These are phyloP conservation scores for Oncorhynchus gorbuscha DNA, from an alignment of 2,113 vertebrate species.

Conservation along the genomic window DNA sequence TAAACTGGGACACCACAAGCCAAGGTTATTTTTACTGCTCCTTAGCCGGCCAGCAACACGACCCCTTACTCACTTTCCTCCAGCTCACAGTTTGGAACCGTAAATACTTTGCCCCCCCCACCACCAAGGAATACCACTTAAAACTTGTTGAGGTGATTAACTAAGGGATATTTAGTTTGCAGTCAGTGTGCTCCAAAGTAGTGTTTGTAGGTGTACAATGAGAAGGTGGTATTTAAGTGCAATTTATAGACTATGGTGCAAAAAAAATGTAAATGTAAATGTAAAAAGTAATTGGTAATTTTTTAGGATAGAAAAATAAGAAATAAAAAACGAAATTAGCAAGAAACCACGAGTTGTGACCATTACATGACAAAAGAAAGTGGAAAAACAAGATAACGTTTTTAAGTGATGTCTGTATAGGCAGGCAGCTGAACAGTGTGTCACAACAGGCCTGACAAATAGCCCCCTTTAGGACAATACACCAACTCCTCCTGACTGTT, in stretches of 20 bases:
- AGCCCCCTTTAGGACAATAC: background rate
- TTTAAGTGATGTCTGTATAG: background rate
- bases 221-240: too few species aligned
- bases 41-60: slow-evolving; percentile 22
- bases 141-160: slow-evolving; percentile 42
- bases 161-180: slow-evolving; percentile 33
- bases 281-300: too few species aligned
- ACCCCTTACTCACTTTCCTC: slow-evolving; percentile 21
- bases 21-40: slow-evolving; percentile 42
- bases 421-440: background rate
- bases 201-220: too few species aligned
- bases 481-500: background rate
- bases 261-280: too few species aligned
- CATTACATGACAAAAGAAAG: background rate
- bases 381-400: background rate
- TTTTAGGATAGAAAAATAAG: too few species aligned
- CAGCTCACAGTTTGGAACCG: slow-evolving; percentile 47
- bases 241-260: too few species aligned
- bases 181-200: background rate
- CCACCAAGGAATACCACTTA: slow-evolving; percentile 53
- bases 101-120: slow-evolving; percentile 51
- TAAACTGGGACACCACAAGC: slow-evolving; percentile 55
- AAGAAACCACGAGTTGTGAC: background rate
- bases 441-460: background rate
- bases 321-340: background rate